Evolutionary conservation across 2,888 invertebrate species (phyloP).

Genomic region (Criorhina ranunculi): DNA sequence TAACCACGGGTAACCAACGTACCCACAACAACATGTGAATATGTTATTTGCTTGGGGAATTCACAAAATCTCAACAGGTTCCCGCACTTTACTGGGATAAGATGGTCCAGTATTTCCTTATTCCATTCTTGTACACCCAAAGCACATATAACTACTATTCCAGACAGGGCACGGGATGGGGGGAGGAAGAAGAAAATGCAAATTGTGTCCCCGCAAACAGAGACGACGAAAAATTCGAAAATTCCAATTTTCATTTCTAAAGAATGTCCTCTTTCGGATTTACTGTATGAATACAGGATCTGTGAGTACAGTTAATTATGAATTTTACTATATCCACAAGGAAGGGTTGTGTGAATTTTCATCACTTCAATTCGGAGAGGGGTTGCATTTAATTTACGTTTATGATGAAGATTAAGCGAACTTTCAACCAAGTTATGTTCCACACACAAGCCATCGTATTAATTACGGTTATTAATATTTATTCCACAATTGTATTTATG

Average conservation of each 20-base stretch:
- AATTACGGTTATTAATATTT: constrained; percentile 27
- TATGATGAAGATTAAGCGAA: constrained; percentile 18
- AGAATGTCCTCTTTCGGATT: constrained; percentile 4
- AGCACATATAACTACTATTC: not conserved
- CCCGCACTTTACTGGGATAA: constrained; percentile 81
- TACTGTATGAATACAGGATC: no score
- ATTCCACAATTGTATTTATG: constrained; percentile 15
- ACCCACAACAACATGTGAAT: constrained; percentile 81
- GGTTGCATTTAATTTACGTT: constrained; percentile 34
- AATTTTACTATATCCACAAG: not conserved
- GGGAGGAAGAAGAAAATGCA: constrained; percentile 59
- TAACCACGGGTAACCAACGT: constrained; percentile 64
- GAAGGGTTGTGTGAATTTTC: constrained; percentile 2
- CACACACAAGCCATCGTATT: constrained; percentile 13
- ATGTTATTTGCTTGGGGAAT: constrained; percentile 84
- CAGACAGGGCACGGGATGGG: constrained; percentile 49
- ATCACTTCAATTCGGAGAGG: not conserved
- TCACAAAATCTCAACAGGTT: constrained; percentile 83
- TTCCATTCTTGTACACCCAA: constrained; percentile 24
- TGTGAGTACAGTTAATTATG: constrained; percentile 33
- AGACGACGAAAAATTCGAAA: constrained; percentile 42
- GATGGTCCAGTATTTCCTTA: constrained; percentile 36
- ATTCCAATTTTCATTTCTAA: constrained; percentile 41
- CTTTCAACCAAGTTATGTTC: not conserved
- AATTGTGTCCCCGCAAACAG: constrained; percentile 37